These are phyloP conservation scores for Sebastes variabilis DNA, from an alignment of 2,797 vertebrate species.

Conservation along the genomic window DNA sequence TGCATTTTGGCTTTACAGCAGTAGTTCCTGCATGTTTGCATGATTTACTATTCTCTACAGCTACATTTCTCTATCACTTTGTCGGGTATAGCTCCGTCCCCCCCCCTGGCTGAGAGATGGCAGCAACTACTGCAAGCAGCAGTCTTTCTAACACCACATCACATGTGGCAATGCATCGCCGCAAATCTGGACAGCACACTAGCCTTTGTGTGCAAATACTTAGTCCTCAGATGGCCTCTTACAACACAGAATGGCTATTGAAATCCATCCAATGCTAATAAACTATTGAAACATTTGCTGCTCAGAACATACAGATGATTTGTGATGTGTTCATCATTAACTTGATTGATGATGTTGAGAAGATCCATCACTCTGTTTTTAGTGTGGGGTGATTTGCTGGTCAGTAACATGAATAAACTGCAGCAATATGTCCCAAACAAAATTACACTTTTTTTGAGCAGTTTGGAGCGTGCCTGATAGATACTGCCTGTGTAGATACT, in stretches of 20 bases:
- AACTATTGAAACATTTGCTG: conserved; percentile 2
- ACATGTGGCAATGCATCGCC: conserved; percentile 33
- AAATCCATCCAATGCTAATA: conserved; percentile 5
- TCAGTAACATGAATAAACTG: not conserved
- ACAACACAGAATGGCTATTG: not conserved
- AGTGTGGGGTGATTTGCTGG: not conserved
- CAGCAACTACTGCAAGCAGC: conserved; percentile 27
- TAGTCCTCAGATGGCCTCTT: conserved; percentile 1
- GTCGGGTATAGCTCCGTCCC: not conserved
- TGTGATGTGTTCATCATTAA: not conserved
- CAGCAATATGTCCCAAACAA: conserved; percentile 14
- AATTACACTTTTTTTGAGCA: not conserved
- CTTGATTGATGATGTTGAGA: not conserved
- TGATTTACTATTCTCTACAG: not conserved
- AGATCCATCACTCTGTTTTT: not conserved
- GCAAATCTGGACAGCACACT: conserved; percentile 17
- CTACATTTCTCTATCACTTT: not conserved
- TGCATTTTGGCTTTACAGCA: not conserved
- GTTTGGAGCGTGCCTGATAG: not conserved
- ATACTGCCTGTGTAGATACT: not conserved
- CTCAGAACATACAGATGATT: not conserved
- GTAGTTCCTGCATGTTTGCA: not conserved
- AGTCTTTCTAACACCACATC: conserved; percentile 15
- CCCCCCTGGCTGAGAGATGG: not conserved
- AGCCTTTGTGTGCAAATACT: not conserved